Evolutionary conservation across 2,797 vertebrate species (phyloP), one percentile per base, ranked within the genome.

Genomic region (Choloepus didactylus): DNA sequence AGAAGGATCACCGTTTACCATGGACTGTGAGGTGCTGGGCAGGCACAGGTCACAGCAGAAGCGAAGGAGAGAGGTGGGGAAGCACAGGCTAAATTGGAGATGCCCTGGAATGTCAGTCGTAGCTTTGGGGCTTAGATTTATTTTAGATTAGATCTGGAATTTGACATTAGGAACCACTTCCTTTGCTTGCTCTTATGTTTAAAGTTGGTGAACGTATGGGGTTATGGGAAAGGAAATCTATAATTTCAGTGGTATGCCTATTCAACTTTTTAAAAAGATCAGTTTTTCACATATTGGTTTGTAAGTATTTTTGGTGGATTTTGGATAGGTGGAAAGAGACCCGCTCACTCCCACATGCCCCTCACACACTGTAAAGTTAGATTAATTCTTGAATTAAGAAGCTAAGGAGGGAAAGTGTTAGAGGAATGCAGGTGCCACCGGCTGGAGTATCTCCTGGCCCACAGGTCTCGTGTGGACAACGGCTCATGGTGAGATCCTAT

Each of bases 381-480:
- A 38, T 44, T 70, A 59, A 35, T 35, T 83, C 69, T 92, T 67
- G 41, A 77, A 29, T 35, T 84, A 72, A 93, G 77, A 87, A 92
- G 14, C 23, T 35, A 44, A 54, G 31, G 4, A 8, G 59, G 4
- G 69, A 21, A 67, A 87, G 41, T 64, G 38, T 70, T 38, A 9
- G 0, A 80, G 70, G 70, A 29, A 67, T 56, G 29, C 64, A 27
- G 44, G 19, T 72, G 54, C 70, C 66, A 73, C 41, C 67, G 29
- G 16, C 62, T 67, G 35, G 84, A 54, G 5, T 60, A 90, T 69
- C 75, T 87, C 27, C 49, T 62, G 46, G 64, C 12, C 38, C n/a
- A 89, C n/a, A 38, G 60, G 38, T 49, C 49, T 23, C 18, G 11
- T 14, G 8, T 41, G 64, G 11, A 14, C 29, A 38, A 23, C 18